Percentiles rank a stretch among this genome's conserved stretches.
phyloP scores from a whole-genome alignment of 2,888 invertebrate species.

The Dasysyrphus tricinctus region DNA sequence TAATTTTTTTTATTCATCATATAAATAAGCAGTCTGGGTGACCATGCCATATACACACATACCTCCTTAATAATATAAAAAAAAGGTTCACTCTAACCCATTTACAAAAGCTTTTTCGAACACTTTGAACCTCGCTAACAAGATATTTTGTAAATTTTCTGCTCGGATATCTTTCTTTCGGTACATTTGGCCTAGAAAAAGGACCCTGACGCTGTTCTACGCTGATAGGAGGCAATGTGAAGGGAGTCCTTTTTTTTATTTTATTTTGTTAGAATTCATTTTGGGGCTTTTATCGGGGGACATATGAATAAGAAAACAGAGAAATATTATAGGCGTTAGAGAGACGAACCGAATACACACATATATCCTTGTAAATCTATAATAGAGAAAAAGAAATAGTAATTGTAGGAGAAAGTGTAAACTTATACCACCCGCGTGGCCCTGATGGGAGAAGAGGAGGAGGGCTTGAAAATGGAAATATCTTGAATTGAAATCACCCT shows the following conservation, averaged over 20 bases:
- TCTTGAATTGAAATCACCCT: slow-evolving; percentile 70
- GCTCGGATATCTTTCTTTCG: slow-evolving; percentile 35
- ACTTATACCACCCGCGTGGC: no score
- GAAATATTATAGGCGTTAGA: slow-evolving; percentile 48
- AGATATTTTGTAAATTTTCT: slow-evolving; percentile 47
- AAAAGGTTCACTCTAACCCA: slow-evolving; percentile 39
- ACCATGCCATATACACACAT: slow-evolving; percentile 23
- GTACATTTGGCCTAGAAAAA: slow-evolving; percentile 65
- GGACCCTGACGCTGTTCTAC: slow-evolving; percentile 10
- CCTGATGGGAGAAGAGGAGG: background rate
- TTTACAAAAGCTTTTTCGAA: slow-evolving; percentile 52
- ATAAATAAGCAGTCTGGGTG: slow-evolving; percentile 23
- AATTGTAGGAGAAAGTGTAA: slow-evolving; percentile 26
- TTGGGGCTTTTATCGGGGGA: slow-evolving; percentile 34
- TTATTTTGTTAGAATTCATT: slow-evolving; percentile 39
- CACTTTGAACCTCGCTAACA: slow-evolving; percentile 70
- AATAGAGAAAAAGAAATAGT: slow-evolving; percentile 53
- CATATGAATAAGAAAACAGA: slow-evolving; percentile 57
- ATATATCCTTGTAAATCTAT: slow-evolving; percentile 20
- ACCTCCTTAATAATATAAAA: background rate
- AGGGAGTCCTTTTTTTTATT: slow-evolving; percentile 13
- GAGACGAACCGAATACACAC: slow-evolving; percentile 7
- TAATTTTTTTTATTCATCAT: slow-evolving; percentile 37
- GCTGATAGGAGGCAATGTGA: slow-evolving; percentile 13
- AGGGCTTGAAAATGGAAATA: slow-evolving; percentile 59